Conservation (phyloP, 2,888 invertebrate genomes). For the Octonoba sinensis region DNA sequence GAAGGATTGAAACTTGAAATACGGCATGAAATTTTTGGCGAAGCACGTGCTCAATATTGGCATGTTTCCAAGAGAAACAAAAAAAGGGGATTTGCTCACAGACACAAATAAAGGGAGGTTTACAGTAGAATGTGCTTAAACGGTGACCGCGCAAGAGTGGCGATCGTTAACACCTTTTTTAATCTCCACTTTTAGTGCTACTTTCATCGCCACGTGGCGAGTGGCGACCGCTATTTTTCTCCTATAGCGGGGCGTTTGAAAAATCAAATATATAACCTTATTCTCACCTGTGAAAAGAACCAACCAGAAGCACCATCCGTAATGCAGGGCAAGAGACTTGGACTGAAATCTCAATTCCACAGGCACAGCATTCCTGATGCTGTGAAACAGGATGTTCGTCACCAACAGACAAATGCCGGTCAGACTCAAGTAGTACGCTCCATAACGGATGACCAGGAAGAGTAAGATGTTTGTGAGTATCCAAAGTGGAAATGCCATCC, state of each 20-base stretch:
- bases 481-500: slow-evolving; percentile 76
- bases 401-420: slow-evolving; percentile 74
- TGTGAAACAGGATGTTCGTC: slow-evolving; percentile 74
- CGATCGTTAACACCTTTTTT: too few relatives aligned
- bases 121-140: too few relatives aligned
- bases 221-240: neutral
- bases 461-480: slow-evolving; percentile 75
- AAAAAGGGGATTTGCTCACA: too few relatives aligned
- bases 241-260: neutral
- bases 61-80: too few relatives aligned
- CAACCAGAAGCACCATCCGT: slow-evolving; percentile 75
- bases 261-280: too few relatives aligned
- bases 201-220: too few relatives aligned
- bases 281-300: slow-evolving; percentile 73
- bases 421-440: slow-evolving; percentile 73
- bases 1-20: too few relatives aligned
- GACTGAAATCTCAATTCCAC: slow-evolving; percentile 74
- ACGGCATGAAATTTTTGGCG: too few relatives aligned
- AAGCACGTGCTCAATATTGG: too few relatives aligned
- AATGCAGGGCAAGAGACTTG: slow-evolving; percentile 71
- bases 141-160: too few relatives aligned
- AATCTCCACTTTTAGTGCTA: too few relatives aligned
- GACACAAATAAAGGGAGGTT: too few relatives aligned
- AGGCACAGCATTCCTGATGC: slow-evolving; percentile 74
- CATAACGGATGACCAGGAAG: slow-evolving; percentile 74